Evolutionary conservation across 2,888 invertebrate species (phyloP).

Genomic region (Dinocampus coccinellae): DNA sequence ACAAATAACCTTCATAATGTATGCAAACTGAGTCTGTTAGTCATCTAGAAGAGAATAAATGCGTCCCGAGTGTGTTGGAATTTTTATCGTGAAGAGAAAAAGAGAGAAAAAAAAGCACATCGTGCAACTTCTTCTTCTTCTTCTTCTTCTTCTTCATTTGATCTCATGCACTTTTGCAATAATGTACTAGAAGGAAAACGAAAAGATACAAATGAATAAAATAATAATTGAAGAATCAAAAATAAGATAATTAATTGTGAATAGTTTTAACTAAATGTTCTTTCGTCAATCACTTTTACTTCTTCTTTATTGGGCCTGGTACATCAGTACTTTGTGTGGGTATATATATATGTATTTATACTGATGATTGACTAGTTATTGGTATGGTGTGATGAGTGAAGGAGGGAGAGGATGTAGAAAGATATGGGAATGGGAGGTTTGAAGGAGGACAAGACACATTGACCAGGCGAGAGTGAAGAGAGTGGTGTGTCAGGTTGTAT

Average conservation of each 20-base stretch:
- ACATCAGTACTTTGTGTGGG: too few species aligned
- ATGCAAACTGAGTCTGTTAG: constrained; percentile 48
- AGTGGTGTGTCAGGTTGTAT: not conserved
- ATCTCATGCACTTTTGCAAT: not conserved
- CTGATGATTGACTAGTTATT: not conserved
- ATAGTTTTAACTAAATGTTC: too few species aligned
- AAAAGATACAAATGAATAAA: not conserved
- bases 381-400: not conserved
- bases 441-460: not conserved
- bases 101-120: constrained; percentile 16
- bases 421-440: not conserved
- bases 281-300: not conserved
- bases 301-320: not conserved
- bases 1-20: constrained; percentile 62
- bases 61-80: constrained; percentile 47
- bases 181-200: not conserved
- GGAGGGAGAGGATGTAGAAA: not conserved
- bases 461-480: not conserved
- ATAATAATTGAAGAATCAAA: not conserved
- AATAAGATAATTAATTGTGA: not conserved
- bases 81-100: constrained; percentile 53
- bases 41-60: constrained; percentile 53
- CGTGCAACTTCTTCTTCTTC: not conserved
- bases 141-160: not conserved
- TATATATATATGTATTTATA: not conserved